Base-by-base conservation (phyloP, 2,888 invertebrate species). In the Carpatolechia fugitivella region DNA sequence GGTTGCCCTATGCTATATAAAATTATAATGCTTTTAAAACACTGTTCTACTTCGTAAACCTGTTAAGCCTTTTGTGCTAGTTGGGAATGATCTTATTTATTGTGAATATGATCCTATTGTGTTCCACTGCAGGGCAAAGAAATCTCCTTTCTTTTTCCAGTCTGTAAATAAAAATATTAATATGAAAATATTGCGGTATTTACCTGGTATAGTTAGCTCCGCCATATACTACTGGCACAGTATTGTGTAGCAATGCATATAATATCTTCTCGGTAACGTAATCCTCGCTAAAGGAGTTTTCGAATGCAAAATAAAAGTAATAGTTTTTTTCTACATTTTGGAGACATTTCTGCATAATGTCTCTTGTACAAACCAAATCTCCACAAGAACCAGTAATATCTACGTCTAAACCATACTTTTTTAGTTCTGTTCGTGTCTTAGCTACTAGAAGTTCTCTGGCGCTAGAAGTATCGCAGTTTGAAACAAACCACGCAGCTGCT, bases 211-310 rank as follows among this genome's bases (percentile, higher is more conserved):
- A 94, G 76, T 94, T 92, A 50, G 91, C 92, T 41, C 92, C 93
- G 1, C 94, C 94, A 80, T 92, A 93, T 3, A 94, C 94, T 4
- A 94, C 89, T 0, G 94, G 94, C 11, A 94, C 85, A 0, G 93
- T 87, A 67, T 92, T 84, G 69, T 92, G 91, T 62, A 92, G 90
- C n/a, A 91, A 72, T 33, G 91, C 80, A 57, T 80, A 64, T 10
- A 85, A 58, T 24, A 86, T 55, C 59, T 85, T 86, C 60, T 88
- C 85, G 1, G 87, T 82, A 0, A 86, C 80, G 54, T 85, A 87
- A 67, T 88, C 86, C n/a, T 80, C 82, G 50, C 76, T 76, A 0
- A 85, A 50, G 10, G 83, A 68, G 59, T 83, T 85, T 60, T 87
- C 87, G 51, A 85, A 84, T 1, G 85, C 80, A 7, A 86, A 74